Evolutionary conservation across 2,113 vertebrate genomes (phyloP), one percentile per base, ranked within the genome.

Genomic region (Salvator merianae): DNA sequence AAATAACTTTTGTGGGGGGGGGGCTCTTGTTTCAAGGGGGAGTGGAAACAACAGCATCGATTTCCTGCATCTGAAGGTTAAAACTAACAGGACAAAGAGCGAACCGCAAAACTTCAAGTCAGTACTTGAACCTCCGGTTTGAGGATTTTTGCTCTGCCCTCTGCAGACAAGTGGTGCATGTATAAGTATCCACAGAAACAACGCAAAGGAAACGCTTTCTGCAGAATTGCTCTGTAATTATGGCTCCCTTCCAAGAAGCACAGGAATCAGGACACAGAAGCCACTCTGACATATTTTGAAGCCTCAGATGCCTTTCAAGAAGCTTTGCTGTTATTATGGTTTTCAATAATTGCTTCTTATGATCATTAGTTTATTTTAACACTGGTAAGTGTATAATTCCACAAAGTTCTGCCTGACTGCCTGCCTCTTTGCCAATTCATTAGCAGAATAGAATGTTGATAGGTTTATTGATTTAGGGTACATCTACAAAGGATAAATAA

Each of bases 31-130:
- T 90, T 88, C 80, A n/a, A 68, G 68, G 83, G 76, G 70, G 82
- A 55, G 87, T 82, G 66, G 83, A 38, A 86, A 78, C 24, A 65
- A 6, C 7, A 12, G 7, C 38, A 75, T 89, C 75, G 74, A 66
- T 6, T 82, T 83, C 74, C 91, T 71, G 86, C 79, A 79, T 78
- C 89, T 84, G 90, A 94, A 93, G 90, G 84, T 93, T 84, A 94
- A 59, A 89, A 85, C 84, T 81, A 87, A 86, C 26, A 81, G 75
- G 88, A 79, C 86, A 84, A 83, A 79, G 85, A 90, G 87, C 71
- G 87, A 86, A 87, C 86, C 3, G 43, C 81, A 77, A 92, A 84
- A 50, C 84, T 92, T 1, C 81, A 50, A 84, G 88, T 92, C 81
- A 75, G 79, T 94, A 53, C 47, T 36, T 36, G 47, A 32, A 20